Evolutionary conservation across 2,888 invertebrate genomes (phyloP).

Genomic region (Agrochola macilenta): DNA sequence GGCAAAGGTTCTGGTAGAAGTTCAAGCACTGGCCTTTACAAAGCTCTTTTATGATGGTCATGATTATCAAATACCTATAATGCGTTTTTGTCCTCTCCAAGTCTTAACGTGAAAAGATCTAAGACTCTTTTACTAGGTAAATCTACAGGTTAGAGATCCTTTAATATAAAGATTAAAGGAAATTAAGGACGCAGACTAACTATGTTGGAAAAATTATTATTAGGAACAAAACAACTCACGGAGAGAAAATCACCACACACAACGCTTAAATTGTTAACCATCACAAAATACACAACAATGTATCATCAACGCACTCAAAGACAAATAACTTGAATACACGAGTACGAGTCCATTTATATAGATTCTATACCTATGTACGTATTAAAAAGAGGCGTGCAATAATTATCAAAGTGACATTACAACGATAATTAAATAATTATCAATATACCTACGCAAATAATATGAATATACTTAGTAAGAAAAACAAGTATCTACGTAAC

Average conservation of each 20-base stretch:
- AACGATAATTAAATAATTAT: constrained; percentile 36
- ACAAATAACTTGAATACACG: constrained; percentile 28
- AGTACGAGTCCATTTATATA: constrained; percentile 41
- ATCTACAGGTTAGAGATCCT: background rate
- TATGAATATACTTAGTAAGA: constrained; percentile 15
- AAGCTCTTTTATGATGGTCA: background rate
- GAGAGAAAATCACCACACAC: constrained; percentile 59
- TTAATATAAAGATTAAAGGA: background rate
- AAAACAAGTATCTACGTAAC: constrained; percentile 51
- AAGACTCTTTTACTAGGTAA: background rate
- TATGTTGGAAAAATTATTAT: background rate
- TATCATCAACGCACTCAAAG: constrained; percentile 18
- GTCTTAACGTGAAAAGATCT: background rate
- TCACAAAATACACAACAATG: constrained; percentile 44
- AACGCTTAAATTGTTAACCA: constrained; percentile 56
- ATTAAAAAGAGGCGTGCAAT: constrained; percentile 41
- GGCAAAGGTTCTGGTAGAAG: background rate
- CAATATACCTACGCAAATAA: constrained; percentile 4
- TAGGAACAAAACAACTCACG: constrained; percentile 44
- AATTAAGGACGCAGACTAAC: background rate
- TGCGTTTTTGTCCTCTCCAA: background rate
- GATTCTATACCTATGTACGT: constrained; percentile 23
- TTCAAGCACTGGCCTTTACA: background rate
- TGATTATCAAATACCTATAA: background rate
- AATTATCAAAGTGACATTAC: constrained; percentile 56